A percentile compares a stretch with the other conserved stretches of the same genome.
These are phyloP conservation scores for Dermatemys mawii DNA, from an alignment of 2,113 vertebrate species.

Conservation along the genomic window DNA sequence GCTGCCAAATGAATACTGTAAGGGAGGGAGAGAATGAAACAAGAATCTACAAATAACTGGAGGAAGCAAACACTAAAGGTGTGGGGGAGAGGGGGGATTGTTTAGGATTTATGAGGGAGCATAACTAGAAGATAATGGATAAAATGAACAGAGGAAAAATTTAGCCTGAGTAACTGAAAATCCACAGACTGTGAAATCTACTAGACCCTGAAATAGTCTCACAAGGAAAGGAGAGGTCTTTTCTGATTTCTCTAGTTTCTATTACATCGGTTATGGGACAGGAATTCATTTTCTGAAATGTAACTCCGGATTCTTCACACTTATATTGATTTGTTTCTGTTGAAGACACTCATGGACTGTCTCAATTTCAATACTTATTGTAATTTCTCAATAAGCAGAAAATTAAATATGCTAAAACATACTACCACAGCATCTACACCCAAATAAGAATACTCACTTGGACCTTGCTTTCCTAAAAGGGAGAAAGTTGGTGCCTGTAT, in stretches of 20 bases:
- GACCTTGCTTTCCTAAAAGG: fast-evolving
- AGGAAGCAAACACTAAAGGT: not conserved
- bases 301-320: fast-evolving
- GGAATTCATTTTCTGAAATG: not conserved
- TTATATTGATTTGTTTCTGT: not conserved
- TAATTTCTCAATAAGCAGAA: fast-evolving
- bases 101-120: not conserved
- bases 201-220: not conserved
- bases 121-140: not conserved
- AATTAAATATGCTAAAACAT: not conserved
- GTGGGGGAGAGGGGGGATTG: not conserved
- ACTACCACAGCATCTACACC: fast-evolving
- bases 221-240: not conserved
- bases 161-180: not conserved
- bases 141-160: not conserved
- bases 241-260: fast-evolving
- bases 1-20: not conserved
- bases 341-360: fast-evolving
- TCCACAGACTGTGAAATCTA: not conserved
- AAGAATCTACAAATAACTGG: not conserved
- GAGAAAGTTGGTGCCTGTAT: fast-evolving
- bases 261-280: not conserved
- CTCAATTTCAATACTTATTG: fast-evolving
- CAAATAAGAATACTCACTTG: fast-evolving
- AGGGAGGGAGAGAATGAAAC: not conserved